phyloP scores from a whole-genome alignment of 2,797 vertebrate species.

The Melanogrammus aeglefinus region DNA sequence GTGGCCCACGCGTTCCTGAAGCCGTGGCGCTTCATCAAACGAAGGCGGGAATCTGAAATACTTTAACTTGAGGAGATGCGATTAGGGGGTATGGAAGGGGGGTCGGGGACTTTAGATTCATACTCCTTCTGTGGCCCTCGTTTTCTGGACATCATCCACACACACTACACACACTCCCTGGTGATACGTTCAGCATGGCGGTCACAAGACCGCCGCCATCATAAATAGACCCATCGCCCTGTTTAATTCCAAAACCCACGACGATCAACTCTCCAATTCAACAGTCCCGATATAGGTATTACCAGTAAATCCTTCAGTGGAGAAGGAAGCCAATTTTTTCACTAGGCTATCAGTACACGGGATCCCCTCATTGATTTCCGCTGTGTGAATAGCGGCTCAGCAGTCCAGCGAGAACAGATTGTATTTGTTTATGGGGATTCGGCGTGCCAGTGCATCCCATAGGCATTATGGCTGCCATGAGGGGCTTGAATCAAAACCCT shows the following conservation, averaged over 20 bases:
- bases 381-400: constrained; percentile 50
- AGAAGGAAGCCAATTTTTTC: constrained; percentile 69
- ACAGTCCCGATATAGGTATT: constrained; percentile 56
- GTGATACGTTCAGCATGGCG: background rate
- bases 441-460: constrained; percentile 30
- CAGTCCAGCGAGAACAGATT: constrained; percentile 21
- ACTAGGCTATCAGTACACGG: constrained; percentile 44
- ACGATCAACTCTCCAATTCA: constrained; percentile 75
- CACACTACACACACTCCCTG: background rate
- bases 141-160: background rate
- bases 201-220: constrained; percentile 2
- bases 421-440: constrained; percentile 61
- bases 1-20: constrained; percentile 36
- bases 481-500: constrained; percentile 1
- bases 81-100: background rate
- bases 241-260: constrained; percentile 63
- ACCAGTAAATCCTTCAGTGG: constrained; percentile 59
- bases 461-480: constrained; percentile 47
- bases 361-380: constrained; percentile 68
- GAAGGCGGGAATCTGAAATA: background rate
- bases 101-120: constrained; percentile 10
- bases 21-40: constrained; percentile 46
- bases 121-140: background rate
- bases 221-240: constrained; percentile 37
- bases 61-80: background rate